Conservation (phyloP, 2,888 invertebrate species). For the Meiosimyza platycephala region DNA sequence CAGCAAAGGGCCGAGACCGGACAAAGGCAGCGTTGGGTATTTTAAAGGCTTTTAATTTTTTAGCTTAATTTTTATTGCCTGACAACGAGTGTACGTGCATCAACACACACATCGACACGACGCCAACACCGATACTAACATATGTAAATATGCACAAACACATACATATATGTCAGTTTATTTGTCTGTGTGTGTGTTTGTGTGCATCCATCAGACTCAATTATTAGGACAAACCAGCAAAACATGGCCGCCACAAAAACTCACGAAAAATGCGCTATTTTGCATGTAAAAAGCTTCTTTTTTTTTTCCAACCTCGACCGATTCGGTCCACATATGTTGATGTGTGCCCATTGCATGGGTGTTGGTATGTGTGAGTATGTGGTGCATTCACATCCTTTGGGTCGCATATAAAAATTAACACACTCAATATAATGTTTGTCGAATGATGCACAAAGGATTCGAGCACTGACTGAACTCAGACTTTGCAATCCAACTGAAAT, state of each 20-base stretch:
- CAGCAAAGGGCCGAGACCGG: background rate
- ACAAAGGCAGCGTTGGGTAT: background rate
- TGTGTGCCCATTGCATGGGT: background rate
- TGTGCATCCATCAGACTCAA: constrained; percentile 42
- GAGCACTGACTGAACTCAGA: constrained; percentile 34
- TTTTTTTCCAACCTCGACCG: too few species aligned
- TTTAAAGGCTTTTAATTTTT: constrained; percentile 39
- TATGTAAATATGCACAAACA: background rate
- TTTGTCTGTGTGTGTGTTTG: constrained; percentile 11
- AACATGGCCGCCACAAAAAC: constrained; percentile 43
- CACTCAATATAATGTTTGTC: constrained; percentile 47
- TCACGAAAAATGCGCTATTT: constrained; percentile 26
- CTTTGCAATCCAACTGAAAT: background rate
- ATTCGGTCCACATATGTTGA: too few species aligned
- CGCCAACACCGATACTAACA: constrained; percentile 18
- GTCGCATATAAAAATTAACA: constrained; percentile 48
- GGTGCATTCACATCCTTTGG: constrained; percentile 15
- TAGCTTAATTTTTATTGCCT: constrained; percentile 43
- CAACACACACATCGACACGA: constrained; percentile 19
- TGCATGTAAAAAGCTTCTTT: constrained; percentile 16
- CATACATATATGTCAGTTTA: constrained; percentile 20
- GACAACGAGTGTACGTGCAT: constrained; percentile 38
- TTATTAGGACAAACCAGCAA: constrained; percentile 52
- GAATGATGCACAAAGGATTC: constrained; percentile 46
- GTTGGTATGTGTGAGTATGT: background rate